Evolutionary conservation across 1,140 invertebrate genomes (phyloP), one percentile per base, ranked within the genome.

Genomic region (Cherax quadricarinatus): DNA sequence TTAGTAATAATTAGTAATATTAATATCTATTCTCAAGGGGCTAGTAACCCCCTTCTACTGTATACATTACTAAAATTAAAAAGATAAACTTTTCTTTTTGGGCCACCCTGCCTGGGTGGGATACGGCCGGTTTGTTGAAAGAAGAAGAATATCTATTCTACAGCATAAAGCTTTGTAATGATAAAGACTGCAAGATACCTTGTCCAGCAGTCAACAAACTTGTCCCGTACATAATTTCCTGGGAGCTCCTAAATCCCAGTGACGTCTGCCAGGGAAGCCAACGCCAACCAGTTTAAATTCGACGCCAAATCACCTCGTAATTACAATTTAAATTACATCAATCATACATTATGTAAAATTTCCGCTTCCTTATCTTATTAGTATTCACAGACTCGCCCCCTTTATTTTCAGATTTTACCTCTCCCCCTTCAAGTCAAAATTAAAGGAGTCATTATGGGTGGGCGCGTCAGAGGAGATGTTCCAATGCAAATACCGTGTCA

Each of bases 301-400:
- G 62, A 88, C 88, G 81, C 86, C 88, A 90, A 93, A 93, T 90
- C 89, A 78, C 89, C 92, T 83, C 85, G 92, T 93, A 93, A 93
- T 93, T 93, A 93, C 92, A 91, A 90, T 93, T 93, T 93, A 93
- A 93, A 93, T 93, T 93, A 91, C 92, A 93, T 93, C 92, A 93
- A 93, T 93, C 92, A 93, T 87, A 93, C 92, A 93, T 93, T 93
- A 93, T 93, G 92, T 93, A 93, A 93, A 93, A 93, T 88, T 87
- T 85, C 89, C 92, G 79, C 92, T 90, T 93, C 92, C 92, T 93
- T 93, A 93, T 93, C 93, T 93, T 81, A 93, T 93, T 93, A 93
- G 93, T 93, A 93, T 93, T 93, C 93, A 93, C 83, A 30, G 89
- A 86, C 83, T 86, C 66, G 75, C 21, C 83, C 49, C 89, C 80